Evolutionary conservation across 2,888 invertebrate genomes (phyloP), one percentile per base, ranked within the genome.

Genomic region (Nymphalis polychloros): DNA sequence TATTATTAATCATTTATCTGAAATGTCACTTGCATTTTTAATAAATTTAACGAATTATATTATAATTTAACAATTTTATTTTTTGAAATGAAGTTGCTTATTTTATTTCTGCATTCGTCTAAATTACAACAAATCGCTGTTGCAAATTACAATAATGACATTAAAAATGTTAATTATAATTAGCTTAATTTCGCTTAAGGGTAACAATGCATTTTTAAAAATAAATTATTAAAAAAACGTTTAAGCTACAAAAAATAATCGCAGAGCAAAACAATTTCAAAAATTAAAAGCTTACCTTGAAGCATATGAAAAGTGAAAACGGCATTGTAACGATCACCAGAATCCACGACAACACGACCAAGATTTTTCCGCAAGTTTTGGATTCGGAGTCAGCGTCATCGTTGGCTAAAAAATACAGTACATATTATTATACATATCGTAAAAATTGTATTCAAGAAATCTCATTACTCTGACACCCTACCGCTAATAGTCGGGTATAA

Each of bases 281-380:
- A 7, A 8, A 79, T 10, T 41, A 41, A 0, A 13, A 13, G 4
- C 93, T 93, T 93, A 98, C 98, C 96, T 98, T 98, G 84, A 98
- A 97, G 86, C 98, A 98, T 68, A 98, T 94, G 85, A 98, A 96
- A 7, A 98, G 93, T 0, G 98, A 98, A 80, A 98, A 97, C 0
- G 98, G 98, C 95, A 98, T 96, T 1, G 98, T 98, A 49, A 97
- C 76, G 23, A 96, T 85, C 48, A 98, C 97, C 48, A 98, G 83
- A 5, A 96, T 83, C 95, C 98, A 97, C 8, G 98, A 97, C 47
- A 98, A 87, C 23, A 94, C 93, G 55, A 97, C 96, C 59, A 98
- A 93, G 71, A 98, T 94, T 87, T 95, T 96, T 6, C 97, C 98
- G 82, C 97, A 98, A 64, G 95, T 93, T 76, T 96, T 97, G 0